A percentile compares a stretch with the other conserved stretches of the same genome.
Conservation (phyloP, 2,888 invertebrate genomes). For the Pilophorus perplexus region DNA sequence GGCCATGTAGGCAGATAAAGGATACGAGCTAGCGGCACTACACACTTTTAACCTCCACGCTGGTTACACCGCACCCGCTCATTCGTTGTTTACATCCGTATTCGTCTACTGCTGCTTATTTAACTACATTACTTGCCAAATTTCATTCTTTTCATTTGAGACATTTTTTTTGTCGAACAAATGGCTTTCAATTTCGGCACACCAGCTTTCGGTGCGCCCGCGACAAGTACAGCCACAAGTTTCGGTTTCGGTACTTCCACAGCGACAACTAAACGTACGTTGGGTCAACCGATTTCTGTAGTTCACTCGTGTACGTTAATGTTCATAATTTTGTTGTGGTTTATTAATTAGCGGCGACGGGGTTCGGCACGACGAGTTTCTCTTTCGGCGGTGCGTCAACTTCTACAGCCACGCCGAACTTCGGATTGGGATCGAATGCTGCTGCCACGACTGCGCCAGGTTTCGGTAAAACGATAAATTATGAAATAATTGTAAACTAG, state of each 20-base stretch:
- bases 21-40: no score
- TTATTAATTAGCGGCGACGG: constrained; percentile 43
- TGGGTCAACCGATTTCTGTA: not conserved
- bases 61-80: no score
- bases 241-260: constrained; percentile 43
- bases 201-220: constrained; percentile 45
- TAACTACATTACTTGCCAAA: no score
- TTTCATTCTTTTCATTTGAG: no score
- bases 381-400: constrained; percentile 52
- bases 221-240: constrained; percentile 30
- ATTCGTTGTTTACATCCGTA: no score
- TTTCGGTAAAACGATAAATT: constrained; percentile 48
- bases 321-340: not conserved
- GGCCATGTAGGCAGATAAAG: no score
- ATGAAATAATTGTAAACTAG: no score
- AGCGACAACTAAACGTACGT: constrained; percentile 43
- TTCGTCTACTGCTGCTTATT: no score
- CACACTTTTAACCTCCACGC: no score
- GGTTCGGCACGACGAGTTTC: constrained; percentile 46
- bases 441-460: constrained; percentile 49
- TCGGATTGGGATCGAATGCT: constrained; percentile 54
- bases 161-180: no score
- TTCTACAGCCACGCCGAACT: constrained; percentile 52
- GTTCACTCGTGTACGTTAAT: not conserved
- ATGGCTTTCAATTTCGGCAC: constrained; percentile 48